Evolutionary conservation across 1,140 invertebrate genomes (phyloP).

Genomic region (Leucophenga varia): DNA sequence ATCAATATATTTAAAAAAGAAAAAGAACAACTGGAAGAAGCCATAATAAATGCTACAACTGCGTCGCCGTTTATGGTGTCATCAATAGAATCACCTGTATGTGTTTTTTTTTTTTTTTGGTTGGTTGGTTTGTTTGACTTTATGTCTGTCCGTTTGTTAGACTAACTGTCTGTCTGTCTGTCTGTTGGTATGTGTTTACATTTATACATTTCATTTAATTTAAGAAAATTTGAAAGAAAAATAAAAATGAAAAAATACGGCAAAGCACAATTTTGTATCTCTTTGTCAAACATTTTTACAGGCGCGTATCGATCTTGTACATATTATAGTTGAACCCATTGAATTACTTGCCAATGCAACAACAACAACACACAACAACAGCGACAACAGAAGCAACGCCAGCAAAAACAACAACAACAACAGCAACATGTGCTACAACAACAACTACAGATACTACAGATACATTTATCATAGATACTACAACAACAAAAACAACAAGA

Average conservation of each 20-base stretch:
- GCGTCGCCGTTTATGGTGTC: too few species aligned
- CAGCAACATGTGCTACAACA: constrained; percentile 21
- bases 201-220: too few species aligned
- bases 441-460: not conserved
- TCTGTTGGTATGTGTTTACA: constrained; percentile 5
- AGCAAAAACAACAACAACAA: constrained; percentile 11
- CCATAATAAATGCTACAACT: too few species aligned
- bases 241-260: constrained; percentile 6
- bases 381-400: constrained; percentile 3
- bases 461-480: constrained; percentile 3
- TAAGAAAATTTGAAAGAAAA: too few species aligned
- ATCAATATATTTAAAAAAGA: too few species aligned
- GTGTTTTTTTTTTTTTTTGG: constrained; percentile 17
- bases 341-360: constrained; percentile 4
- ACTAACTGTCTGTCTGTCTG: constrained; percentile 3
- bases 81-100: constrained; percentile 35
- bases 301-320: constrained; percentile 53
- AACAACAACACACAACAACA: constrained; percentile 8
- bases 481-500: constrained; percentile 4
- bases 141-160: too few species aligned
- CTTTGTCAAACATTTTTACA: constrained; percentile 23
- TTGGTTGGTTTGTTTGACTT: too few species aligned
- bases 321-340: constrained; percentile 50
- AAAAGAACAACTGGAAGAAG: too few species aligned
- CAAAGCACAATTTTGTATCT: constrained; percentile 15